These are phyloP conservation scores for Perca fluviatilis DNA, from an alignment of 2,113 vertebrate genomes.

Conservation along the genomic window DNA sequence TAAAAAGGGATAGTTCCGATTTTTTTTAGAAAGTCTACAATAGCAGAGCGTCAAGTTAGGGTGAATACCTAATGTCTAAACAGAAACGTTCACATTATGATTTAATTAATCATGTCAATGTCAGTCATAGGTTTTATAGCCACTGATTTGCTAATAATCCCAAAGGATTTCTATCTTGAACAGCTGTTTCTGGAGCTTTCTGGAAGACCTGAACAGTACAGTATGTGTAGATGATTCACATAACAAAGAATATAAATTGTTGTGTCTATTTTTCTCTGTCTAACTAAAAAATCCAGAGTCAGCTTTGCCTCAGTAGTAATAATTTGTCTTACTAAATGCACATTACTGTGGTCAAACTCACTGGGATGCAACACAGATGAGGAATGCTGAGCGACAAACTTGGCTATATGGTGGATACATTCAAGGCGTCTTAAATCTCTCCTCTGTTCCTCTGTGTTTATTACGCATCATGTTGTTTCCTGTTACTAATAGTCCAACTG, in stretches of 20 bases:
- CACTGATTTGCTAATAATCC: constrained; percentile 19
- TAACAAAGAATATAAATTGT: background rate
- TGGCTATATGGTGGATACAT: constrained; percentile 8
- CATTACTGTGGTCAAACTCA: constrained; percentile 27
- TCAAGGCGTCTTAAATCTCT: constrained; percentile 15
- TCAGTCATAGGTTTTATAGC: background rate
- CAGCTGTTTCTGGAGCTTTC: constrained; percentile 20
- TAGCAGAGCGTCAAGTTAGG: background rate
- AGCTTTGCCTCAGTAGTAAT: background rate
- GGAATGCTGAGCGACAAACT: constrained; percentile 9
- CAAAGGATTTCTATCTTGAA: background rate
- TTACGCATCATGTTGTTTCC: constrained; percentile 55
- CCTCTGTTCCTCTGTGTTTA: constrained; percentile 43
- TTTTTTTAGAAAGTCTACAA: constrained; percentile 16
- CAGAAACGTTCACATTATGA: background rate
- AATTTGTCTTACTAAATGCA: constrained; percentile 10
- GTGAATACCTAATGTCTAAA: background rate
- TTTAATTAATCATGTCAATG: background rate
- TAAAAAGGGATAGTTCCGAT: constrained; percentile 8
- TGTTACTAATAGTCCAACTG: constrained; percentile 52
- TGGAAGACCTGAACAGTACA: background rate
- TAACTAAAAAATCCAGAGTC: constrained; percentile 3
- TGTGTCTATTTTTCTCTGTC: background rate
- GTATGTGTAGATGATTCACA: constrained; percentile 1
- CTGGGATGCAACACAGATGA: constrained; percentile 15